Evolutionary conservation across 1,140 invertebrate species (phyloP), one percentile per base, ranked within the genome.

Genomic region (Danaus plexippus): DNA sequence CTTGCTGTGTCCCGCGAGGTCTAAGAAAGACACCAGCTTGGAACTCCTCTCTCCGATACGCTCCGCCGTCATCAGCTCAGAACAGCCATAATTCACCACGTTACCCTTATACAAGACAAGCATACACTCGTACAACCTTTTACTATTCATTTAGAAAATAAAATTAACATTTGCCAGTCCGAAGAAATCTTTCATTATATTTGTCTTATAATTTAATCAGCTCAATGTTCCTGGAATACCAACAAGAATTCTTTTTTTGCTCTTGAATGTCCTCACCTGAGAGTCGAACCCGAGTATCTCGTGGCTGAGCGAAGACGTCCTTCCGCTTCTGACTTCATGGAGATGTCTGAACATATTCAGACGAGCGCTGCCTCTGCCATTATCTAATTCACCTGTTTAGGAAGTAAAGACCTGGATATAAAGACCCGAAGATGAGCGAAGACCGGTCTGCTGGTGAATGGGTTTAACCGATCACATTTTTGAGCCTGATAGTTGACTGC

Each of bases 341-440:
- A 97, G 88, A 81, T 99, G 97, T 9, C 97, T 88, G 78, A 99
- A 97, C 90, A 99, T 94, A 87, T 99, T 99, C 0, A 99, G 86
- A 43, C 98, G 90, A 0, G 98, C 96, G 71, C 94, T 92, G 11
- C 98, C 98, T 61, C 96, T 86, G 0, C 98, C 98, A 88, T 99
- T 99, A 80, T 99, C 98, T 51, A 97, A 86, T 83, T 96, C 94
- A 13, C 97, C 85, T 87, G 66, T 52, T 47, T 0, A 57, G 15
- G 15, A 15, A 4, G 48, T 15, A 54, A 41, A 47, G 10, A 6
- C 13, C 40, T 46, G 11, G 1, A 18, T 10, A 52, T 47, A 47
- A 7, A 40, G 11, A 12, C 47, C 12, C 11, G n/a, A 54, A 54
- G 11, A 51, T 12, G 22, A 45, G 22, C 22, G 4, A 32, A 32